These are phyloP conservation scores for Sycophila sp. DNA, from an alignment of 1,140 invertebrate species.

Conservation along the genomic window DNA sequence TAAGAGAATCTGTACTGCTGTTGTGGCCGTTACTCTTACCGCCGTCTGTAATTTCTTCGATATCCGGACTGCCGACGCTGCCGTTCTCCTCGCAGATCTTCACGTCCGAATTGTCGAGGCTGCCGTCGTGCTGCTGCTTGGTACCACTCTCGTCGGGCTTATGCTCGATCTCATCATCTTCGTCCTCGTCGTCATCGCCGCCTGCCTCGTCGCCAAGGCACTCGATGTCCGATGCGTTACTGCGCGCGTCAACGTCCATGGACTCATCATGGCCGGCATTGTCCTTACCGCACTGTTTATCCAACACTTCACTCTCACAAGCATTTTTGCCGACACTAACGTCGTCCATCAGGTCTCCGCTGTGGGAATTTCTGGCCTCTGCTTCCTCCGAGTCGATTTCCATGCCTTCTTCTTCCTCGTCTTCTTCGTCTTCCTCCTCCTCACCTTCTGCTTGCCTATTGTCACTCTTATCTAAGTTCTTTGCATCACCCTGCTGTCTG, in stretches of 20 bases:
- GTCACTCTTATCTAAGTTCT: slow-evolving; percentile 2
- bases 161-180: not conserved
- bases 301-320: slow-evolving; percentile 18
- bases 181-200: slow-evolving; percentile 42
- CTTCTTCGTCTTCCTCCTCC: slow-evolving; percentile 20
- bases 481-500: slow-evolving; percentile 21
- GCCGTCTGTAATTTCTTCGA: slow-evolving; percentile 59
- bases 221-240: slow-evolving; percentile 61
- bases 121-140: slow-evolving; percentile 50
- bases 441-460: not conserved
- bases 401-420: slow-evolving; percentile 35
- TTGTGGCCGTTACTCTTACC: slow-evolving; percentile 55
- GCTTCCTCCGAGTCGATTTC: slow-evolving; percentile 41
- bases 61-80: slow-evolving; percentile 59
- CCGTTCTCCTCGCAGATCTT: slow-evolving; percentile 63
- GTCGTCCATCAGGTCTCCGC: not conserved
- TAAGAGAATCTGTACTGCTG: slow-evolving; percentile 15
- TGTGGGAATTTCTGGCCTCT: slow-evolving; percentile 34
- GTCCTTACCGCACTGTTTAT: slow-evolving; percentile 47
- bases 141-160: slow-evolving; percentile 42
- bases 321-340: not conserved
- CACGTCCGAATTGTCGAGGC: slow-evolving; percentile 51
- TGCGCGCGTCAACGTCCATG: slow-evolving; percentile 60
- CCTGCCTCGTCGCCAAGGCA: slow-evolving; percentile 60
- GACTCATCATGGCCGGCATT: slow-evolving; percentile 44